phyloP scores from a whole-genome alignment of 2,113 vertebrate genomes.

The Amphiprion percula region DNA sequence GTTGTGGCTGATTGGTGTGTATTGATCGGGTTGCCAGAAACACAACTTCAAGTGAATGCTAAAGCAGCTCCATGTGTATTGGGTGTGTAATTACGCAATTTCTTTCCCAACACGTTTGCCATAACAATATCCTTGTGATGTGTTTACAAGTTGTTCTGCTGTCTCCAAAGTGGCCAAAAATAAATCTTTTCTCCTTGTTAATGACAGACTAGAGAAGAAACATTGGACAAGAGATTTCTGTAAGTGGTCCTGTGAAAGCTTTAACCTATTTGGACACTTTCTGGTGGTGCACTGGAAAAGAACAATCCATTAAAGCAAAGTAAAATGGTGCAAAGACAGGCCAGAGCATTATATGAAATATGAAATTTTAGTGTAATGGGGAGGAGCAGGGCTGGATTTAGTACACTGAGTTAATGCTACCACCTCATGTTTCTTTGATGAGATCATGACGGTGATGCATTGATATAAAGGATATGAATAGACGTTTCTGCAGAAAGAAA shows the following conservation, averaged over 20 bases:
- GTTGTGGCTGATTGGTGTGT: background rate
- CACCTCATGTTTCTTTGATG: constrained; percentile 82
- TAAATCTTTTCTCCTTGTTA: background rate
- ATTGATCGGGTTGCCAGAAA: background rate
- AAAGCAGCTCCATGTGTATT: background rate
- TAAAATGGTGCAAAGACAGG: constrained; percentile 60
- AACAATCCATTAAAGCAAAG: constrained; percentile 54
- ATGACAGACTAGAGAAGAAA: background rate
- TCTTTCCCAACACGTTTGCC: background rate
- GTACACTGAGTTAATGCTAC: constrained; percentile 73
- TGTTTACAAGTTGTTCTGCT: constrained; percentile 16
- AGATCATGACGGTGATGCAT: constrained; percentile 78
- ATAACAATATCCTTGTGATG: background rate
- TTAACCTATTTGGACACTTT: constrained; percentile 16
- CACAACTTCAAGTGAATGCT: constrained; percentile 14
- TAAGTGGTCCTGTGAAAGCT: constrained; percentile 4
- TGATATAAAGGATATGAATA: constrained; percentile 74
- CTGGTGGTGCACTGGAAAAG: constrained; percentile 27
- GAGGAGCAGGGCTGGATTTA: constrained; percentile 72
- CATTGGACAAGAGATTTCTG: background rate
- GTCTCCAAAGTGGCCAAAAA: background rate
- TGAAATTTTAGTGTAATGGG: constrained; percentile 61
- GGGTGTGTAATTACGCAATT: background rate
- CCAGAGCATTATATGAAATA: constrained; percentile 68
- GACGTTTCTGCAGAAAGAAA: constrained; percentile 60